Percentiles rank a stretch among this genome's conserved stretches.
phyloP scores from a whole-genome alignment of 2,113 vertebrate genomes.

The Boleophthalmus pectinirostris region DNA sequence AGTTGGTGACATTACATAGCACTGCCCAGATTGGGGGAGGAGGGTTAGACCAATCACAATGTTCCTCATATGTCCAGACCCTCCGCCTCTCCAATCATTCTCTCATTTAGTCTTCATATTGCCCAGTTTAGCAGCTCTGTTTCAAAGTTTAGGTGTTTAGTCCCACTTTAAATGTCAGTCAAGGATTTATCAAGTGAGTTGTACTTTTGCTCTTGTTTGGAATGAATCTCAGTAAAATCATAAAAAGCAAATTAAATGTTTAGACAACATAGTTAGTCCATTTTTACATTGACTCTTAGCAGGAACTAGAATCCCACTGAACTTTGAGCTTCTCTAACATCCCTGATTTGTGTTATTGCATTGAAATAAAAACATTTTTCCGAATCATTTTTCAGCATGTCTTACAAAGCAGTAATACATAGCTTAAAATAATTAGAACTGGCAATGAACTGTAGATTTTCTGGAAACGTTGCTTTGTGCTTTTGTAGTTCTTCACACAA shows the following conservation, averaged over 20 bases:
- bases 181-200: not conserved
- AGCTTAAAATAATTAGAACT: conserved; percentile 43
- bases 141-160: too few species aligned
- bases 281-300: not conserved
- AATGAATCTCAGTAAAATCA: not conserved
- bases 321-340: not conserved
- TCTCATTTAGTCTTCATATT: too few species aligned
- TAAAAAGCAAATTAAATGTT: not conserved
- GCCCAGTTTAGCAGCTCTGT: too few species aligned
- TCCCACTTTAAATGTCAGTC: too few species aligned
- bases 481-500: conserved; percentile 32
- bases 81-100: too few species aligned
- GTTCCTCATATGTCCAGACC: too few species aligned
- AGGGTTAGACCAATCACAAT: too few species aligned
- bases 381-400: not conserved
- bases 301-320: conserved; percentile 43
- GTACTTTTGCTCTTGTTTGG: not conserved
- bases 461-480: conserved; percentile 42
- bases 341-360: conserved; percentile 43
- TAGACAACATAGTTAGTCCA: not conserved
- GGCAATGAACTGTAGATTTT: conserved; percentile 12
- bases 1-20: too few species aligned
- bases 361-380: not conserved
- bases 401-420: conserved; percentile 5
- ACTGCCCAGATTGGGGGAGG: too few species aligned